phyloP scores from a whole-genome alignment of 2,888 invertebrate species.

The Xanthia icteritia region DNA sequence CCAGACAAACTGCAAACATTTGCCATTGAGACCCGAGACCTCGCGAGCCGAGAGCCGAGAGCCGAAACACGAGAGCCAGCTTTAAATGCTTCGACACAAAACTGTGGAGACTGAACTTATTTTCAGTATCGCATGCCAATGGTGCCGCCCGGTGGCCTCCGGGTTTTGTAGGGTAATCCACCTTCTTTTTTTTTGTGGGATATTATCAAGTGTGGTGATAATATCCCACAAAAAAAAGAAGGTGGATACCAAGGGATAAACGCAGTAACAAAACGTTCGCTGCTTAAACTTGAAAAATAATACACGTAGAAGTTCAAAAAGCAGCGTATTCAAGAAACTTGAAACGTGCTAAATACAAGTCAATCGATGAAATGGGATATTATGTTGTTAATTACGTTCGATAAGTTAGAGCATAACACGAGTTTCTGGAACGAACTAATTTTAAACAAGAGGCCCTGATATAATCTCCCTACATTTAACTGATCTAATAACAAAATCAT shows the following conservation, averaged over 20 bases:
- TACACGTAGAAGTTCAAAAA: background rate
- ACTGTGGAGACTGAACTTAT: constrained; percentile 61
- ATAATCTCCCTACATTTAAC: too few species aligned
- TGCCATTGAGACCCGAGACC: constrained; percentile 27
- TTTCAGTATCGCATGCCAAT: constrained; percentile 62
- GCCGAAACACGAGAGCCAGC: constrained; percentile 40
- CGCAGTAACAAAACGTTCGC: background rate
- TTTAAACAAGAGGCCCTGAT: too few species aligned
- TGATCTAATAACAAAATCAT: too few species aligned
- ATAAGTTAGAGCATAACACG: too few species aligned
- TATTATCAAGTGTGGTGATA: too few species aligned
- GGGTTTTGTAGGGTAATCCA: constrained; percentile 25
- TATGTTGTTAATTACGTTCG: too few species aligned
- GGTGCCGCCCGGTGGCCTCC: constrained; percentile 46
- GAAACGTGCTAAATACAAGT: too few species aligned
- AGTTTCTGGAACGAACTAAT: too few species aligned
- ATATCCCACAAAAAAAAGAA: too few species aligned
- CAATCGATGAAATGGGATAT: too few species aligned
- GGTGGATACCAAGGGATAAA: too few species aligned
- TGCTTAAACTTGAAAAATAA: background rate
- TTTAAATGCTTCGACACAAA: constrained; percentile 59
- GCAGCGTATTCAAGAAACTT: background rate
- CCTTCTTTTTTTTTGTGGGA: too few species aligned
- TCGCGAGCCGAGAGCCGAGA: constrained; percentile 10
- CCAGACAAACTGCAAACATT: constrained; percentile 55